Evolutionary conservation across 2,113 vertebrate species (phyloP).

Genomic region (Microtus richardsoni): DNA sequence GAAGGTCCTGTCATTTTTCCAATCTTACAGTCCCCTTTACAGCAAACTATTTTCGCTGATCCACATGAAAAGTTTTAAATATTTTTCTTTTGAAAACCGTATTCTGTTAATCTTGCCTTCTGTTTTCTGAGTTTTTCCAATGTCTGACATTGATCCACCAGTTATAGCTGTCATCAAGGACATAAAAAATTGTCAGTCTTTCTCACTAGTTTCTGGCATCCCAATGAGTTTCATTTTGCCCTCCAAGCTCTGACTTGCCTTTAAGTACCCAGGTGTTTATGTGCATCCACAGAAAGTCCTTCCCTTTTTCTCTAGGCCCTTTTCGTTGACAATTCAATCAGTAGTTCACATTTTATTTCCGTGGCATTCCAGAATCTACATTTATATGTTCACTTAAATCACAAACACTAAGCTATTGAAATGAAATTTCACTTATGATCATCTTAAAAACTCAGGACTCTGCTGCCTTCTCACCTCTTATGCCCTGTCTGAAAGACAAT

Average conservation of each 20-base stretch:
- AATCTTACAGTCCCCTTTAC: not conserved
- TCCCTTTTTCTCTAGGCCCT: not conserved
- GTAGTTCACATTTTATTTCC: not conserved
- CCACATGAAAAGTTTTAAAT: not conserved
- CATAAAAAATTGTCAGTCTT: not conserved
- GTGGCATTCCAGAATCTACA: not conserved
- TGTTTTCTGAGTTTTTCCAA: not conserved
- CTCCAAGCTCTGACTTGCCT: not conserved
- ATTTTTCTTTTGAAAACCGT: not conserved
- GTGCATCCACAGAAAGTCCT: rapidly evolving
- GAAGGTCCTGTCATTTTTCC: not conserved
- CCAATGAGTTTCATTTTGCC: not conserved
- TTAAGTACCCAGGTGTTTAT: not conserved
- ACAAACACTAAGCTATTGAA: not conserved
- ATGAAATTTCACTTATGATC: not conserved
- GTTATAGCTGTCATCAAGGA: not conserved
- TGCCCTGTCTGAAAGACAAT: not conserved
- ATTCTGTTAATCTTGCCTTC: not conserved
- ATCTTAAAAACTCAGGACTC: not conserved
- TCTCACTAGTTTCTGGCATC: not conserved
- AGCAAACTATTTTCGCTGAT: not conserved
- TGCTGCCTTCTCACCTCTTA: not conserved
- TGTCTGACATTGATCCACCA: not conserved
- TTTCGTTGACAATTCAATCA: not conserved
- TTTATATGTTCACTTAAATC: not conserved